Conservation (phyloP, 64 coral and sea anemone genomes). For the Stylophora pistillata region DNA sequence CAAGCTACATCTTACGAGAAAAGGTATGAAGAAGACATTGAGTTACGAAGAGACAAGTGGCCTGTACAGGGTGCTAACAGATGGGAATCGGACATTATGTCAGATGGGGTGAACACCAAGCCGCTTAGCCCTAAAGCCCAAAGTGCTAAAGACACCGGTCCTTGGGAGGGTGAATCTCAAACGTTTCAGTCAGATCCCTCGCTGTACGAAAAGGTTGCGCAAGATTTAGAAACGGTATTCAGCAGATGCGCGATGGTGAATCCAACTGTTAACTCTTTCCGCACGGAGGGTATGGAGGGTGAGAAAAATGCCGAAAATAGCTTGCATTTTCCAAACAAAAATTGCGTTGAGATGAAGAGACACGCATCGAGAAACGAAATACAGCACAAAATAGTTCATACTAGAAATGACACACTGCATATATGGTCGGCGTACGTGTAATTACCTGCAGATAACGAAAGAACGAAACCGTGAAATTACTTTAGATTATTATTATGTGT, state of each 20-base stretch:
- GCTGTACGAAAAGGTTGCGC: background rate
- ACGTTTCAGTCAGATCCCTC: background rate
- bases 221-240: slow-evolving; percentile 6
- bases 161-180: background rate
- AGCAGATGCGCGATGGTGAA: background rate
- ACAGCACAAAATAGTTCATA: slow-evolving; percentile 4
- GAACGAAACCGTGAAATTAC: background rate
- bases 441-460: background rate
- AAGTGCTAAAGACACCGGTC: too few species aligned
- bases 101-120: too few species aligned
- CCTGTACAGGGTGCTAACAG: background rate
- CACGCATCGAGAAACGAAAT: background rate
- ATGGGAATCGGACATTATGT: background rate
- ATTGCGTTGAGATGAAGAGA: background rate
- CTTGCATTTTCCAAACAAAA: background rate
- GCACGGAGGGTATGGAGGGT: background rate
- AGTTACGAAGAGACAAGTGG: background rate
- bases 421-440: slow-evolving; percentile 17
- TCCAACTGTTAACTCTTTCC: background rate
- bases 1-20: background rate
- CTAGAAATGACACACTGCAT: background rate
- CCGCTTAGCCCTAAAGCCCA: background rate
- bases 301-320: background rate
- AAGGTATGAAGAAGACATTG: background rate
- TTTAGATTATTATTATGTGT: too few species aligned